These are phyloP conservation scores for Xanthorhoe designata DNA, from an alignment of 2,888 invertebrate genomes.

Conservation along the genomic window DNA sequence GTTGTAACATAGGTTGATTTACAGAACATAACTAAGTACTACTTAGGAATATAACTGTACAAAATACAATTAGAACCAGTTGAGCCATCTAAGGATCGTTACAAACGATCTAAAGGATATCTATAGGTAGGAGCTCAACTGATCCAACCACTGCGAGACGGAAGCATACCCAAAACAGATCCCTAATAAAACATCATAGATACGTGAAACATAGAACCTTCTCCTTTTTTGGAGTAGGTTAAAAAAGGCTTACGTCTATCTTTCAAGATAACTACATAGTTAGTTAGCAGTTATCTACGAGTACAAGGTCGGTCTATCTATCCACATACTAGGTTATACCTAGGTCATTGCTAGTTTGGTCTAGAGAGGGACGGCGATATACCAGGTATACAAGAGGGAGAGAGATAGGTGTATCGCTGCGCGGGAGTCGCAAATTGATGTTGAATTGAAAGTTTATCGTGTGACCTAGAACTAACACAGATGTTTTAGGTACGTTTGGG, in stretches of 20 bases:
- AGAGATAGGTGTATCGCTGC: constrained; percentile 11
- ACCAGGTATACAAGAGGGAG: not conserved
- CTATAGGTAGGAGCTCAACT: no score
- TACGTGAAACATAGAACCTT: no score
- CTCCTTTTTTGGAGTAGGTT: no score
- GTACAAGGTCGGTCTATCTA: constrained; percentile 31
- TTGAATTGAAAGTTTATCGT: constrained; percentile 22
- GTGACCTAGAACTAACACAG: not conserved
- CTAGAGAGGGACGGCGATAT: constrained; percentile 12
- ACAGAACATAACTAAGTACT: no score
- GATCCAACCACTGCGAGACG: no score
- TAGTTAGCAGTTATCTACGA: constrained; percentile 8
- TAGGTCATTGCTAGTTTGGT: constrained; percentile 40
- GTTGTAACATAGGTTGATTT: no score
- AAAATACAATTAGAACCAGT: no score
- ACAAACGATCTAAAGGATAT: no score
- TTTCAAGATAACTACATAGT: constrained; percentile 8
- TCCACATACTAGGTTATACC: constrained; percentile 41
- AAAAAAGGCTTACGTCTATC: not conserved
- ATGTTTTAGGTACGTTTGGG: not conserved
- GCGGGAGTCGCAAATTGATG: constrained; percentile 16
- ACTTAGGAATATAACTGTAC: no score
- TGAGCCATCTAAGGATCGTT: no score
- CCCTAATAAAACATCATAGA: no score
- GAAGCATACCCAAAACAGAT: no score